These are phyloP conservation scores for Agonopterix heracliana DNA, from an alignment of 2,888 invertebrate species.

Conservation along the genomic window DNA sequence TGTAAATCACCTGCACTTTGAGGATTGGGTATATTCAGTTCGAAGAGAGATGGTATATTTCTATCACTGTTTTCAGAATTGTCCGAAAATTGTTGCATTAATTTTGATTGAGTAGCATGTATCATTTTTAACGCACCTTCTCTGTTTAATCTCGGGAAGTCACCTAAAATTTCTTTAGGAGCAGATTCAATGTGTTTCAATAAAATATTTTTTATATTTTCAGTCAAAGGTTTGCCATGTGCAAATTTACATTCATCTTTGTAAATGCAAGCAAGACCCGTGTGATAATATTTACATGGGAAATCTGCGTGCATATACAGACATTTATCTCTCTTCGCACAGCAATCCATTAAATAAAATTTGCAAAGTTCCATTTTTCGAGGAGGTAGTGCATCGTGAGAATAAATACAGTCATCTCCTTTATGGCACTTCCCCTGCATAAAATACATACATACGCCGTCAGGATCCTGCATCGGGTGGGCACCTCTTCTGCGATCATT, in stretches of 20 bases:
- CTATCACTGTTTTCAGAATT: conserved; percentile 36
- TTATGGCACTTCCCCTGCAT: conserved; percentile 93
- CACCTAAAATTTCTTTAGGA: conserved; percentile 93
- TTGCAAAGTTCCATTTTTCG: conserved; percentile 96
- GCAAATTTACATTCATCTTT: conserved; percentile 95
- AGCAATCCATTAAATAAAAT: conserved; percentile 96
- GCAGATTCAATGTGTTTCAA: conserved; percentile 91
- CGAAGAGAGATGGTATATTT: conserved; percentile 64
- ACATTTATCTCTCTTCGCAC: conserved; percentile 96
- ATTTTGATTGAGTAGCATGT: conserved; percentile 59
- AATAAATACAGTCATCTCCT: conserved; percentile 90
- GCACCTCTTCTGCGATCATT: conserved; percentile 72
- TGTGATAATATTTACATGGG: conserved; percentile 97
- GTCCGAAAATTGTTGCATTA: conserved; percentile 56
- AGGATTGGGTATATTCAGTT: conserved; percentile 63
- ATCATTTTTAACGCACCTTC: conserved; percentile 82
- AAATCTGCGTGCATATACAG: conserved; percentile 97
- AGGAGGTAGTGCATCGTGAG: conserved; percentile 87
- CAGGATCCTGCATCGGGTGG: conserved; percentile 79
- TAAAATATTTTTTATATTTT: conserved; percentile 80
- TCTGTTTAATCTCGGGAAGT: conserved; percentile 88
- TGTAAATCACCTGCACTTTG: conserved; percentile 38
- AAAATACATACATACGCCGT: conserved; percentile 87
- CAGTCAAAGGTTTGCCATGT: conserved; percentile 90
- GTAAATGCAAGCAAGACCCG: conserved; percentile 89